Evolutionary conservation across 2,888 invertebrate genomes (phyloP).

Genomic region (Caenorhabditis sulstoni): DNA sequence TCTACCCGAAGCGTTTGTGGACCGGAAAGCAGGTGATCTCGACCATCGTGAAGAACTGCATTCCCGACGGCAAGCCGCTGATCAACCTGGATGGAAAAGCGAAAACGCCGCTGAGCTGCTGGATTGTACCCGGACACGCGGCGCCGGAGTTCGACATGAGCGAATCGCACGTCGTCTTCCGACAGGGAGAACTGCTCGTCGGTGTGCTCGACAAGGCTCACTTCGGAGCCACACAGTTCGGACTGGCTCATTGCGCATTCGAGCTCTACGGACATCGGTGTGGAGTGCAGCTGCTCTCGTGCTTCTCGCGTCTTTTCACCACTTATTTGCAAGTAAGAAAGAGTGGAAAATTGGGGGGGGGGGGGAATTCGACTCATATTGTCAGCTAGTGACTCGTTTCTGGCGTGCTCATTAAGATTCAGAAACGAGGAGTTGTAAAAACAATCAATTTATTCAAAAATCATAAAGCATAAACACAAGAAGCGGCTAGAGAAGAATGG

Average conservation of each 20-base stretch:
- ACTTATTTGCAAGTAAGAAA: constrained; percentile 87
- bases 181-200: constrained; percentile 89
- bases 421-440: constrained; percentile 80
- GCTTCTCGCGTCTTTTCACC: constrained; percentile 94
- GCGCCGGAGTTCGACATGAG: constrained; percentile 84
- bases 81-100: constrained; percentile 87
- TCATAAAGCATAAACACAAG: neutral
- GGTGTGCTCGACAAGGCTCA: constrained; percentile 97
- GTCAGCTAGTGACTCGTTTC: too few relatives aligned
- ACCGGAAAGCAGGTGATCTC: constrained; percentile 96
- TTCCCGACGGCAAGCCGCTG: constrained; percentile 86
- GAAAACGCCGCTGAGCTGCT: constrained; percentile 85
- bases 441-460: neutral
- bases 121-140: constrained; percentile 70
- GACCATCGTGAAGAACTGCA: constrained; percentile 90
- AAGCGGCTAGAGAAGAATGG: too few relatives aligned
- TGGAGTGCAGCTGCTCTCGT: constrained; percentile 89
- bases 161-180: constrained; percentile 90
- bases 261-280: constrained; percentile 94
- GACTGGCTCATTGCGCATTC: constrained; percentile 94
- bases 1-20: constrained; percentile 92
- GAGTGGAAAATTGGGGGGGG: too few relatives aligned
- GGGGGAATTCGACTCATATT: too few relatives aligned
- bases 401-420: too few relatives aligned
- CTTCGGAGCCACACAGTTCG: constrained; percentile 94